These are phyloP conservation scores for Sebastes taczanowskii DNA, from an alignment of 2,797 vertebrate genomes.

Conservation along the genomic window DNA sequence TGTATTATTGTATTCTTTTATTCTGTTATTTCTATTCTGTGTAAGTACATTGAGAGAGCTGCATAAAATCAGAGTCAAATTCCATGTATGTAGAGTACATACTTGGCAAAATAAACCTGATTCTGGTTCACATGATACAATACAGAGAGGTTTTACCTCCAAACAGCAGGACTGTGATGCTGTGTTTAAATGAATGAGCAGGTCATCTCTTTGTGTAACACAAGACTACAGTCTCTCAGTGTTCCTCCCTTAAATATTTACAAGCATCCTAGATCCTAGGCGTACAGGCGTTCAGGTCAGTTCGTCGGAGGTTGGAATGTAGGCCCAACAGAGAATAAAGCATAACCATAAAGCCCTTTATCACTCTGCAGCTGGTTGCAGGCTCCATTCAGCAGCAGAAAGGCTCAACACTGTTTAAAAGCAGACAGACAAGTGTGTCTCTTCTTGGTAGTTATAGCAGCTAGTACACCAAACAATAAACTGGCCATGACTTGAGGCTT, in stretches of 20 bases:
- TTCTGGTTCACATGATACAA: neutral
- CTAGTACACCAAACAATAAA: neutral
- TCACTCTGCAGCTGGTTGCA: neutral
- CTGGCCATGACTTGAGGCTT: neutral
- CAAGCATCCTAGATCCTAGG: neutral
- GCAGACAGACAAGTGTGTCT: neutral
- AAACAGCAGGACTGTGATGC: no score
- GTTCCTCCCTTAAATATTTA: slow-evolving; percentile 45
- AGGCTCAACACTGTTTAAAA: neutral
- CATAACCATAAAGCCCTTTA: neutral
- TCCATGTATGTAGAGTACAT: no score
- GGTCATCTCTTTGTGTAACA: neutral
- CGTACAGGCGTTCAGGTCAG: neutral
- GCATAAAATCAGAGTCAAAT: no score
- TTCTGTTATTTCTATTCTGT: neutral
- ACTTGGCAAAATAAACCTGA: no score
- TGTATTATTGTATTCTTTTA: no score
- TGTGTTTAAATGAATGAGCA: neutral
- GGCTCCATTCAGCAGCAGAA: neutral
- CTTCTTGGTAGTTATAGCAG: neutral
- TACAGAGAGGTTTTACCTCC: neutral
- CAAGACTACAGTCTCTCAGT: neutral
- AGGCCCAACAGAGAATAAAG: neutral
- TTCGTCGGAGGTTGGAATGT: neutral
- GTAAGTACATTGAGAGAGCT: no score